phyloP scores from a whole-genome alignment of 2,113 vertebrate genomes.

The Cavia aperea region DNA sequence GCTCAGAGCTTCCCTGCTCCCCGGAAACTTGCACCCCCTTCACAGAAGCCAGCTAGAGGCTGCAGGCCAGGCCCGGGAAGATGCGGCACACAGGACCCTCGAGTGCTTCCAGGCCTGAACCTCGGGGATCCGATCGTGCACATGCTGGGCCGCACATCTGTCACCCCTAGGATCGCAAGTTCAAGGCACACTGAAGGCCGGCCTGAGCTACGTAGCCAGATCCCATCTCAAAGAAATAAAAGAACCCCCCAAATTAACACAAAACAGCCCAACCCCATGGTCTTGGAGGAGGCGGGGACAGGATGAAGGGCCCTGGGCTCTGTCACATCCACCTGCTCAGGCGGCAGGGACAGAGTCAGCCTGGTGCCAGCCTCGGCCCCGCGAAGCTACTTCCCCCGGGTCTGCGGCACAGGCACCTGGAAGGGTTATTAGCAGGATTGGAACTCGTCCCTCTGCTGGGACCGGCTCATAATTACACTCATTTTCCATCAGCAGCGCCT shows the following conservation, averaged over 20 bases:
- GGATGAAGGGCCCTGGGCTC: background rate
- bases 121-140: background rate
- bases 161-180: background rate
- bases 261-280: background rate
- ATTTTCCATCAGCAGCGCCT: conserved; percentile 74
- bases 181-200: background rate
- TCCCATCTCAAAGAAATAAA: background rate
- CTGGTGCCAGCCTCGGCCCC: conserved; percentile 37
- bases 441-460: conserved; percentile 74
- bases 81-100: background rate
- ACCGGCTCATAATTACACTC: conserved; percentile 74
- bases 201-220: background rate
- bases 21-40: background rate
- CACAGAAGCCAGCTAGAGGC: background rate
- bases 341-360: background rate
- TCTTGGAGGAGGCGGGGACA: background rate
- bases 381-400: conserved; percentile 45
- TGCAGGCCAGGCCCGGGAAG: background rate
- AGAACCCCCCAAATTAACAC: background rate
- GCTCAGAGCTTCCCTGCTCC: background rate
- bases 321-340: background rate
- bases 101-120: background rate
- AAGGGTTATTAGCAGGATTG: conserved; percentile 74
- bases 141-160: background rate
- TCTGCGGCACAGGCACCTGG: conserved; percentile 67